phyloP scores from a whole-genome alignment of 2,888 invertebrate genomes.

The Hydrotaea cyrtoneurina region DNA sequence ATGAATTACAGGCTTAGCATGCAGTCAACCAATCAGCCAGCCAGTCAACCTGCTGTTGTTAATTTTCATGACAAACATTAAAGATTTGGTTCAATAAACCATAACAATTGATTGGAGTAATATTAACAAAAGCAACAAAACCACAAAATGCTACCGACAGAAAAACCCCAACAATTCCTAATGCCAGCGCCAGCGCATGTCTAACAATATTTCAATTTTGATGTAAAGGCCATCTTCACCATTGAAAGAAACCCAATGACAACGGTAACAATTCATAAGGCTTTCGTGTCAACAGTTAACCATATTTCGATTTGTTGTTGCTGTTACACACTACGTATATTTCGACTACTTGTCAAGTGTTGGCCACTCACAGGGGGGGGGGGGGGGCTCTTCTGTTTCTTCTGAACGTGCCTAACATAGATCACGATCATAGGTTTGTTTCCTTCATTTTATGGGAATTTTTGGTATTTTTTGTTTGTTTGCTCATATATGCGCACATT shows the following conservation, averaged over 20 bases:
- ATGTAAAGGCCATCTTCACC: conserved; percentile 32
- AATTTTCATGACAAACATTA: conserved; percentile 52
- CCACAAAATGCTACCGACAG: neutral
- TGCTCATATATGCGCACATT: neutral
- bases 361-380: neutral
- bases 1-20: neutral
- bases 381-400: conserved; percentile 13
- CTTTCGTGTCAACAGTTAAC: neutral
- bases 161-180: neutral
- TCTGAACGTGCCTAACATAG: neutral
- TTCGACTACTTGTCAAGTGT: neutral
- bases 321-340: neutral
- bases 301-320: neutral
- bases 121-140: neutral
- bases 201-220: neutral
- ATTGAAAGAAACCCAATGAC: neutral
- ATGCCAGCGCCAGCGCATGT: neutral
- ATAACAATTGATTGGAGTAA: conserved; percentile 53
- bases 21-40: neutral
- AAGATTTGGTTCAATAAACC: conserved; percentile 64
- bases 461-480: neutral
- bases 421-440: conserved; percentile 23
- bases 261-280: neutral
- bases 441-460: neutral
- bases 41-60: neutral